Conservation (phyloP, 1,140 invertebrate genomes). For the Drosophila obscura region DNA sequence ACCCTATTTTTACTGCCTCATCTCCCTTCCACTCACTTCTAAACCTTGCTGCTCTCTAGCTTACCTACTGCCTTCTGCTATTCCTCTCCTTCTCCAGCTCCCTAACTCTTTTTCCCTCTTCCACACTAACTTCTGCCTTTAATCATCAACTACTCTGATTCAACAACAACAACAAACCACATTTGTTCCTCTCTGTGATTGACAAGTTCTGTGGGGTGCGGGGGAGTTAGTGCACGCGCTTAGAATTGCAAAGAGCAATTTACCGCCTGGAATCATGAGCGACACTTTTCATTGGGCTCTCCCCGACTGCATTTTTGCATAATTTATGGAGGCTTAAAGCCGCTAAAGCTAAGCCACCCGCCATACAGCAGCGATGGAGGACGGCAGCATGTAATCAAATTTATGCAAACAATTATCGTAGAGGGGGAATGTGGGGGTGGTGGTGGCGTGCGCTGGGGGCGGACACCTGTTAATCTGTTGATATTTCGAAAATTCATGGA, state of each 20-base stretch:
- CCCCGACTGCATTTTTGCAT: constrained; percentile 59
- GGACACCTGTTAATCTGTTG: constrained; percentile 61
- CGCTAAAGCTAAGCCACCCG: too few relatives aligned
- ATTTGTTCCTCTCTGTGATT: constrained; percentile 18
- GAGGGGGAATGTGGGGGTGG: neutral
- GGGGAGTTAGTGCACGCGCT: constrained; percentile 13
- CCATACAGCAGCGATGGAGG: constrained; percentile 21
- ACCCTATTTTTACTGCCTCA: too few relatives aligned
- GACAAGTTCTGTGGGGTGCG: constrained; percentile 31
- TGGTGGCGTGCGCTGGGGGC: constrained; percentile 37
- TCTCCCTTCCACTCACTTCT: too few relatives aligned
- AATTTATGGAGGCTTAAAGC: constrained; percentile 50
- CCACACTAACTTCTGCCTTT: too few relatives aligned
- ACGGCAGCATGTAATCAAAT: constrained; percentile 41
- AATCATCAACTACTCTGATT: too few relatives aligned
- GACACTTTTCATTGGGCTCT: constrained; percentile 31
- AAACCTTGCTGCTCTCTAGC: too few relatives aligned
- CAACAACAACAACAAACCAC: too few relatives aligned
- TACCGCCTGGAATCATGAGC: constrained; percentile 35
- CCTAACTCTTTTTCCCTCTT: too few relatives aligned
- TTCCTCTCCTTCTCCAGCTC: too few relatives aligned
- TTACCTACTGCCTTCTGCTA: neutral
- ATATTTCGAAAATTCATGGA: constrained; percentile 28
- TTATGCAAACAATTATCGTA: constrained; percentile 44
- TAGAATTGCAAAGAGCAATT: constrained; percentile 35